Evolutionary conservation across 2,888 invertebrate genomes (phyloP), one percentile per base, ranked within the genome.

Genomic region (Stenolophus ochropezus): DNA sequence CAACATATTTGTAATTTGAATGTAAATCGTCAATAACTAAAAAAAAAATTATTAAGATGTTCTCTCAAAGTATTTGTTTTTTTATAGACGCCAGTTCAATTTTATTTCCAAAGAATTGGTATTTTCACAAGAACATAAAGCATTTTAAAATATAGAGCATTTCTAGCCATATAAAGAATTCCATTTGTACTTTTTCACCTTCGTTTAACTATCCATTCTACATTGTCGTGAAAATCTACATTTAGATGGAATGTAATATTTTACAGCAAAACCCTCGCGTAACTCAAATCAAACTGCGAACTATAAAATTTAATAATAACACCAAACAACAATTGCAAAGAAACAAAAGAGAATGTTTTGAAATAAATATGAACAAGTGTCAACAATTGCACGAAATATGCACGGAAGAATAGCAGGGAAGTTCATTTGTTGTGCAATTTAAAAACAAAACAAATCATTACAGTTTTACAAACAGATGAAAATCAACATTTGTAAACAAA

Each of bases 401-500:
- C 8, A 21, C 20, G 8, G 21, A 25, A 61, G 61, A 61, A 61
- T 61, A 14, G 20, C 8, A 69, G 6, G 14, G 18, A 18, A 69
- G 65, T 33, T 69, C 65, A 33, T 69, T 69, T 42, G 33, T 69
- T 33, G 27, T 6, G 33, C 65, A 69, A 69, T 69, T 69, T 69
- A 18, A 42, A 65, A 69, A 69, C 65, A 69, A 69, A 69, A 69
- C 42, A 69, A 61, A 61, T 69, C 33, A 69, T 69, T 69, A 69
- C 33, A 69, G 65, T 33, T 69, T 61, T 69, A 18, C 65, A 33
- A 69, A 69, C 65, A 69, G 33, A 69, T 69, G 65, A 69, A 69
- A 69, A 69, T 69, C 65, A 69, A 69, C 65, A 69, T 69, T 42
- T 69, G 65, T 33, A 69, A 69, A 69, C 65, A 69, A 33, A 69